Evolutionary conservation across 1,140 invertebrate species (phyloP).

Genomic region (Frieseomelitta varia): DNA sequence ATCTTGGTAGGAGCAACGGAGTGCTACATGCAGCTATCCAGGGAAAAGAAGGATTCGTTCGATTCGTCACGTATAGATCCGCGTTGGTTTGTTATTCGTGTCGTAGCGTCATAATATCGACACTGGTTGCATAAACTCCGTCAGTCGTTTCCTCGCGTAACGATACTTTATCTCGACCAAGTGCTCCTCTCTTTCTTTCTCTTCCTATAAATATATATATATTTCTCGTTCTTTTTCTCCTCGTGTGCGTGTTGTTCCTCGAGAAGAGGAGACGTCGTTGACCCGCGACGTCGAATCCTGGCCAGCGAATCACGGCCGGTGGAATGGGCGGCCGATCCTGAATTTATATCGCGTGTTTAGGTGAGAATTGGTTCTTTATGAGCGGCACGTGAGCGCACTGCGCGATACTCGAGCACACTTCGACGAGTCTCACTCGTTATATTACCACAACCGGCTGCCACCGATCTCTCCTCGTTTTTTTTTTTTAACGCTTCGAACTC

Average conservation of each 20-base stretch:
- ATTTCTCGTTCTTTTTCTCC: neutral
- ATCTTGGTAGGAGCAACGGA: neutral
- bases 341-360: conserved; percentile 82
- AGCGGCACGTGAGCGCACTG: conserved; percentile 76
- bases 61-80: conserved; percentile 18
- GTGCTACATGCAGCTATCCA: neutral
- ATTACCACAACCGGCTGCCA: neutral
- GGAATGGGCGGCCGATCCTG: conserved; percentile 78
- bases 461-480: neutral
- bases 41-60: neutral
- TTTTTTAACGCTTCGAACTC: neutral
- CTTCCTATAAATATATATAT: no score
- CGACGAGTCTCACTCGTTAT: conserved; percentile 22
- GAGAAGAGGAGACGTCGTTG: conserved; percentile 61
- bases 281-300: conserved; percentile 64
- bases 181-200: neutral
- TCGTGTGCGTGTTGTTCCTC: conserved; percentile 1
- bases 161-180: conserved; percentile 57
- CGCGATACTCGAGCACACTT: conserved; percentile 58
- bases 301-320: conserved; percentile 69
- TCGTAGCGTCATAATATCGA: conserved; percentile 19
- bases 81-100: conserved; percentile 50
- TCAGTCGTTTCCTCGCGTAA: conserved; percentile 48
- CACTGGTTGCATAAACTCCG: conserved; percentile 52
- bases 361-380: conserved; percentile 81